These are phyloP conservation scores for Diogma glabrata DNA, from an alignment of 2,888 invertebrate species.

Conservation along the genomic window DNA sequence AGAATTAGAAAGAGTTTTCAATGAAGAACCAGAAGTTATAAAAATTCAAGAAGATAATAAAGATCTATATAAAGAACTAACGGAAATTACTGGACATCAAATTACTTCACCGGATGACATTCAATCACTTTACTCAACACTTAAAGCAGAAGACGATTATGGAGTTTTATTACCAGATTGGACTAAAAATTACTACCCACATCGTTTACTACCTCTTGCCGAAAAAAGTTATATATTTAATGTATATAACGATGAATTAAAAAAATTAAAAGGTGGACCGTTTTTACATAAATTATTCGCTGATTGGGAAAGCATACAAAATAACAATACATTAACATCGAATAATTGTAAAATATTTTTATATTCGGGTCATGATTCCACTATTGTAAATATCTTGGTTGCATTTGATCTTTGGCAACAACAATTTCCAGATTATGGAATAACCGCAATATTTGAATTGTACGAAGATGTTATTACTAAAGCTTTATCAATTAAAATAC, in stretches of 20 bases:
- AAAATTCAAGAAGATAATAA: conserved; percentile 37
- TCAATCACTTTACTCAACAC: conserved; percentile 50
- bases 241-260: conserved; percentile 46
- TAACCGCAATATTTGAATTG: conserved; percentile 51
- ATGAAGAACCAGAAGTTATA: conserved; percentile 36
- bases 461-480: conserved; percentile 39
- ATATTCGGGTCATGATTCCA: conserved; percentile 63
- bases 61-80: conserved; percentile 41
- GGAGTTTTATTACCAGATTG: conserved; percentile 49
- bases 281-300: conserved; percentile 47
- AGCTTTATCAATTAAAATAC: conserved; percentile 37
- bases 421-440: conserved; percentile 52
- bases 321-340: conserved; percentile 36
- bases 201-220: conserved; percentile 42
- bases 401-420: conserved; percentile 53
- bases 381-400: conserved; percentile 51
- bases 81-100: conserved; percentile 40
- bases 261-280: conserved; percentile 49
- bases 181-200: conserved; percentile 47
- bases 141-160: conserved; percentile 50
- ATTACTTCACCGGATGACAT: conserved; percentile 49
- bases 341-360: conserved; percentile 45
- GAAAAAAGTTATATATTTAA: conserved; percentile 46
- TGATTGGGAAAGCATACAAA: conserved; percentile 46
- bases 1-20: conserved; percentile 39